A percentile compares a stretch with the other conserved stretches of the same genome.
Evolutionary conservation across 2,113 vertebrate genomes (phyloP).

Genomic region (Rhinolophus sinicus): DNA sequence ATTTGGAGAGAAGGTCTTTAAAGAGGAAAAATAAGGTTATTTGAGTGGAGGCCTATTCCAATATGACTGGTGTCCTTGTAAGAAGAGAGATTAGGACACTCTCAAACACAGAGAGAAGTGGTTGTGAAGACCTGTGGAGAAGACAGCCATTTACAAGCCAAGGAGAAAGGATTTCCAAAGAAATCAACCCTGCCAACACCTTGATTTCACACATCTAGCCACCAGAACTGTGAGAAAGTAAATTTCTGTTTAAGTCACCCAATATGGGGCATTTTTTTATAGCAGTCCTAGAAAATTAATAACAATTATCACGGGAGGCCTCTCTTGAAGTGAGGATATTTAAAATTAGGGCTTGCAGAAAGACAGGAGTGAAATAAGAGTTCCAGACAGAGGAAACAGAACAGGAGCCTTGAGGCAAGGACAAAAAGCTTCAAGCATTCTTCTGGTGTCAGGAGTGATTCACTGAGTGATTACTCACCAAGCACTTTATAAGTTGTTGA

Average conservation of each 20-base stretch:
- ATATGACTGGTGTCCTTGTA: neutral
- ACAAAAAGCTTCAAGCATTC: neutral
- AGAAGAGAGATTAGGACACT: neutral
- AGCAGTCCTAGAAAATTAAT: neutral
- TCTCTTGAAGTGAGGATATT: neutral
- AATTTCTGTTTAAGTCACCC: neutral
- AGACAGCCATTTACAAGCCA: neutral
- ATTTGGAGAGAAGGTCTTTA: neutral
- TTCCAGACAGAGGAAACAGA: neutral
- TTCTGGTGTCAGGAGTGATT: neutral
- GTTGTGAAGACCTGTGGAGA: neutral
- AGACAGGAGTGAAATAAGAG: neutral
- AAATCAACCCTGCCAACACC: neutral
- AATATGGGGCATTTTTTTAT: neutral
- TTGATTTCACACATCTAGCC: neutral
- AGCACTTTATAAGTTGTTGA: neutral
- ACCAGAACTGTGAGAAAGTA: neutral
- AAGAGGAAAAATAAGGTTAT: neutral
- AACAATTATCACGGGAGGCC: neutral
- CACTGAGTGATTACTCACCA: neutral
- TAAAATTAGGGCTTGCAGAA: neutral
- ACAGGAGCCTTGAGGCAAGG: neutral
- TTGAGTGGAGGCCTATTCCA: neutral
- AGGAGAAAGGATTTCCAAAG: neutral
- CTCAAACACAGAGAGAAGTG: neutral